Conservation (phyloP, 2,797 vertebrate species). For the Cottoperca gobio region DNA sequence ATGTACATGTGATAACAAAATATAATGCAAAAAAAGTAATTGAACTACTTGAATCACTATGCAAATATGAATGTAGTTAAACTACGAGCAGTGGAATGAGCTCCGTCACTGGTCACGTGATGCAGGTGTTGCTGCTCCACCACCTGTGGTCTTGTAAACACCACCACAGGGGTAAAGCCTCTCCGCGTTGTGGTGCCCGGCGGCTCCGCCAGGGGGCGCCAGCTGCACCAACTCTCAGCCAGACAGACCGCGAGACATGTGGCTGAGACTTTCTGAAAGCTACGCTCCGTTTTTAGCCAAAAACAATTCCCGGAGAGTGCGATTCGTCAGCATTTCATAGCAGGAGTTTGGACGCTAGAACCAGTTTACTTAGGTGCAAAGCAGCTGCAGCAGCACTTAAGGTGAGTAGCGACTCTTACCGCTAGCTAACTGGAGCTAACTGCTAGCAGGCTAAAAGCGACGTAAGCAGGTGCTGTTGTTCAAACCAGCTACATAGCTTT, state of each 20-base stretch:
- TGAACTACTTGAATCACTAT: too few species aligned
- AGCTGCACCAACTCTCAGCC: slow-evolving; percentile 42
- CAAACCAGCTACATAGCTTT: slow-evolving; percentile 66
- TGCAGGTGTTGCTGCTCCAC: too few species aligned
- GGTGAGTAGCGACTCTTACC: slow-evolving; percentile 65
- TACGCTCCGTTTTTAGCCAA: slow-evolving; percentile 55
- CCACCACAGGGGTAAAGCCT: slow-evolving; percentile 7
- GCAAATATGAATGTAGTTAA: too few species aligned
- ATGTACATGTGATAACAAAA: too few species aligned
- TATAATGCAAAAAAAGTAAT: too few species aligned
- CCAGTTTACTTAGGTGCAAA: slow-evolving; percentile 8
- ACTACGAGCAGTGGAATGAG: too few species aligned
- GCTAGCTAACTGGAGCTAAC: slow-evolving; percentile 57
- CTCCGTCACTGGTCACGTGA: too few species aligned
- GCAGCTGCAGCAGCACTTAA: slow-evolving; percentile 36
- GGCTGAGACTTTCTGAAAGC: slow-evolving; percentile 79
- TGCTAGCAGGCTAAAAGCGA: slow-evolving; percentile 65
- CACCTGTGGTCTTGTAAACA: neutral
- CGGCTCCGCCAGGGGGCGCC: slow-evolving; percentile 56
- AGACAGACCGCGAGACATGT: slow-evolving; percentile 79
- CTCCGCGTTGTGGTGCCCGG: slow-evolving; percentile 19
- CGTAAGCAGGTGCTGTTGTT: slow-evolving; percentile 79
- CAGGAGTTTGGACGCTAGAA: slow-evolving; percentile 26
- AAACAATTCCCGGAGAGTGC: slow-evolving; percentile 38
- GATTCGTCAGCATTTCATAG: slow-evolving; percentile 21